Evolutionary conservation across 2,888 invertebrate genomes (phyloP), one percentile per base, ranked within the genome.

Genomic region (Adela reaumurella): DNA sequence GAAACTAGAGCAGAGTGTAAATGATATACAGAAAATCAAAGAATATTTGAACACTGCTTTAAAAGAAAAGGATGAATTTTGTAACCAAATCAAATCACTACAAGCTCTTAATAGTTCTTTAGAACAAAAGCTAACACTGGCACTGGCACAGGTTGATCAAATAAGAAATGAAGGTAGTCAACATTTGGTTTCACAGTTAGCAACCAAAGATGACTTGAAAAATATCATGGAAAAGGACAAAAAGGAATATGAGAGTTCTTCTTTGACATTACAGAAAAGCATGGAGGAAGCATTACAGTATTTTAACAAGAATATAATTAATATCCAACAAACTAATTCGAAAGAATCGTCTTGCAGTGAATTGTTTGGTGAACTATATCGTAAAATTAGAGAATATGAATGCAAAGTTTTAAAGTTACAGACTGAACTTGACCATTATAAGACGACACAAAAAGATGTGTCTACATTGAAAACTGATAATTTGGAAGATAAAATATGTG

Each of bases 91-190:
- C 47, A 78, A 72, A 55, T 76, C 76, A 53, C 60, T 82, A 35
- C 64, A 71, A 46, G 77, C 76, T 17, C 70, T 81, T 43, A 74
- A 82, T 55, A 70, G 67, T 55, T 72, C 69, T 56, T 63, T 83
- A 53, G 81, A 83, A 55, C 68, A 76, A 19, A 74, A 74, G n/a
- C 14, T 35, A 61, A 65, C 74, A 45, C 42, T 66, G 28, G 55
- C 58, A 19, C 51, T 74, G 35, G 63, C 68, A 16, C 62, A 67
- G 56, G 55, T 61, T 11, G 62, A 54, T 53, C 66, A 62, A 56
- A 54, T 57, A 41, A 29, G 56, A 18, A 59, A 35, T 57, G 58
- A 59, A 48, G 52, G 56, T 45, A 50, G 44, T 49, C 58, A 55
- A 52, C 58, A 58, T 47, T 60, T 55, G 63, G 55, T 70, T 67